These are phyloP conservation scores for Himalopsyche tibetana DNA, from an alignment of 2,888 invertebrate genomes.

Conservation along the genomic window DNA sequence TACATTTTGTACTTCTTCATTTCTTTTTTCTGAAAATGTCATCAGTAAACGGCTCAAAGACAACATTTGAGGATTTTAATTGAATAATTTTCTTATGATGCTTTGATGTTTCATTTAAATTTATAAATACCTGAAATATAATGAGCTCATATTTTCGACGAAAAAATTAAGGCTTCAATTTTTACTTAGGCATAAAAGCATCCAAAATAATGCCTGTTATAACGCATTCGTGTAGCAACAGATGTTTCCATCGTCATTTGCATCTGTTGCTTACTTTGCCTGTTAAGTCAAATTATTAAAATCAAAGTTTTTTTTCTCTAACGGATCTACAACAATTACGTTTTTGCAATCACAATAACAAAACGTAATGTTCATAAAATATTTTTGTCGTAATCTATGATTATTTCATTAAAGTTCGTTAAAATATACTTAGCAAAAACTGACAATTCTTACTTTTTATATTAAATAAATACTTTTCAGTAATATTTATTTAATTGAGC, in stretches of 20 bases:
- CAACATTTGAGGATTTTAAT: neutral
- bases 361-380: no score
- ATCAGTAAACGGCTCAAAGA: neutral
- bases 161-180: conserved; percentile 7
- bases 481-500: no score
- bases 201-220: neutral
- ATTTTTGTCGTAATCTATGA: no score
- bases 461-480: no score
- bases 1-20: no score
- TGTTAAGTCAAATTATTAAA: neutral
- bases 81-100: neutral
- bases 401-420: no score
- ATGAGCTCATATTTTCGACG: neutral
- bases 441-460: no score
- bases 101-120: conserved; percentile 2
- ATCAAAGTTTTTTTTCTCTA: neutral
- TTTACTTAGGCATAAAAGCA: conserved; percentile 20
- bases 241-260: conserved; percentile 23
- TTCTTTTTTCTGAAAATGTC: neutral
- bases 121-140: neutral
- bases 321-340: no score
- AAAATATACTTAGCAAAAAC: no score
- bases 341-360: no score
- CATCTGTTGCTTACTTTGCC: conserved; percentile 25
- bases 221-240: conserved; percentile 37